A percentile compares a stretch with the other conserved stretches of the same genome.
phyloP scores from a whole-genome alignment of 2,888 invertebrate genomes.

The Volucella inanis region DNA sequence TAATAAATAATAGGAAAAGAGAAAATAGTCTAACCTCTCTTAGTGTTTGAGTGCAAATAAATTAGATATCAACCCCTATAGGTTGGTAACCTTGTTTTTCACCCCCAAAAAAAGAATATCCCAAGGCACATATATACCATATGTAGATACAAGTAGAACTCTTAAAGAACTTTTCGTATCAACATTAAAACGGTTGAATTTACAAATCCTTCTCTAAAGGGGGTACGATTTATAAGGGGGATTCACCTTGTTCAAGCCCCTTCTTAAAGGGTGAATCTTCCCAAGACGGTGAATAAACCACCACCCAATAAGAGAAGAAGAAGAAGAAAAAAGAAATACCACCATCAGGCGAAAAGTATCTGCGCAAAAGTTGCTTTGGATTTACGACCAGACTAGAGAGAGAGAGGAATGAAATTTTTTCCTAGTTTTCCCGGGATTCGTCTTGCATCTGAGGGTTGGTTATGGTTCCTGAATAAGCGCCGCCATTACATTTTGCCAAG shows the following conservation, averaged over 20 bases:
- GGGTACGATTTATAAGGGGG: too few relatives aligned
- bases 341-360: constrained; percentile 45
- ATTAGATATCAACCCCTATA: constrained; percentile 55
- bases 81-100: constrained; percentile 40
- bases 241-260: constrained; percentile 46
- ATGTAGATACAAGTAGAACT: not conserved
- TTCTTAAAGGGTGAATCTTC: constrained; percentile 57
- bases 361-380: constrained; percentile 59
- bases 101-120: not conserved
- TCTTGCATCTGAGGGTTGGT: constrained; percentile 57
- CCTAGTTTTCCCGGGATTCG: constrained; percentile 39
- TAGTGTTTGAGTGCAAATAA: constrained; percentile 49
- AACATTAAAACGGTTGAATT: constrained; percentile 58
- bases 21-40: constrained; percentile 29
- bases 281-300: constrained; percentile 28
- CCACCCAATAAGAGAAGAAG: constrained; percentile 17
- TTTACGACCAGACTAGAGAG: constrained; percentile 30
- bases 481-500: constrained; percentile 65
- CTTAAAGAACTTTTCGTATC: constrained; percentile 22
- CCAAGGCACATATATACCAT: not conserved
- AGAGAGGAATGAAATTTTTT: constrained; percentile 17
- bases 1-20: constrained; percentile 63
- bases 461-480: constrained; percentile 34
- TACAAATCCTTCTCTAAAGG: constrained; percentile 25
- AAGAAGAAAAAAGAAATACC: constrained; percentile 11